Evolutionary conservation across 2,797 vertebrate genomes (phyloP).

Genomic region (Aotus griseimembra): DNA sequence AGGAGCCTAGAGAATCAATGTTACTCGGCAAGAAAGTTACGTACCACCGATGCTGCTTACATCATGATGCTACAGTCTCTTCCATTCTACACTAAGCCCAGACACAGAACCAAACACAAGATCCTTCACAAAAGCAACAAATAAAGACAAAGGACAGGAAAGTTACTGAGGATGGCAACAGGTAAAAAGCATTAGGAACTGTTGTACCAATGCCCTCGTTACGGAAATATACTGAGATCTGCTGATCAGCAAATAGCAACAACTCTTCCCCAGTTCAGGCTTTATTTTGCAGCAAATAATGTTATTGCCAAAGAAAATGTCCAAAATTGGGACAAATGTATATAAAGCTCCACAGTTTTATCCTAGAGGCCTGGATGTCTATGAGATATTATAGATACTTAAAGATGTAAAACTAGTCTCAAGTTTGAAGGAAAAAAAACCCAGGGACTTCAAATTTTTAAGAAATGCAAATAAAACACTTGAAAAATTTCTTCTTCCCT

Average conservation of each 20-base stretch:
- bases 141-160: conserved; percentile 12
- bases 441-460: background rate
- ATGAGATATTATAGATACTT: background rate
- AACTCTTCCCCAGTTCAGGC: background rate
- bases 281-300: conserved; percentile 44
- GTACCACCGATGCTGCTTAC: background rate
- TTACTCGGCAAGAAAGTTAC: conserved; percentile 25
- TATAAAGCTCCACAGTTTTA: conserved; percentile 3
- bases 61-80: background rate
- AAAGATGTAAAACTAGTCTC: conserved; percentile 1
- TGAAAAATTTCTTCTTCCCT: background rate
- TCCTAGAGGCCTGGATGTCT: background rate
- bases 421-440: background rate
- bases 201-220: background rate
- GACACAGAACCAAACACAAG: background rate
- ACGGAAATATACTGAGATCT: background rate
- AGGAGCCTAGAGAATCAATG: background rate
- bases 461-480: conserved; percentile 21
- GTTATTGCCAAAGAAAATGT: conserved; percentile 40
- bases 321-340: background rate
- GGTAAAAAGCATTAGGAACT: conserved; percentile 25
- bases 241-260: background rate
- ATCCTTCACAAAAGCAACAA: background rate
- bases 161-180: background rate
- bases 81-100: background rate